phyloP scores from a whole-genome alignment of 1,140 invertebrate species.

The Calephelis virginiensis region DNA sequence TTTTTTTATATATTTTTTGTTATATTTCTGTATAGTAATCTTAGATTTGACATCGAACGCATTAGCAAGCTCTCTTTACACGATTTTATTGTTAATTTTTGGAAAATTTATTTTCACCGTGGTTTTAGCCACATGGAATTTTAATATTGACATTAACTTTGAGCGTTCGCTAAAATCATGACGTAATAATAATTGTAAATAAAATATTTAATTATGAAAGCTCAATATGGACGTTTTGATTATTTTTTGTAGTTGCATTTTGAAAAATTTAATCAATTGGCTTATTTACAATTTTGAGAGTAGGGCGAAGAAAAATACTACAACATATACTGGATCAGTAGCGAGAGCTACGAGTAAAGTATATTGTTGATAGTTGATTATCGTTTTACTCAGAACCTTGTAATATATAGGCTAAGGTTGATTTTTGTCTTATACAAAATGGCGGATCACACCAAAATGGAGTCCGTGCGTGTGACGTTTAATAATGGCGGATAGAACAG shows the following conservation, averaged over 20 bases:
- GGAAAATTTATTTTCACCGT: slow-evolving; percentile 15
- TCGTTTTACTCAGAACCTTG: slow-evolving; percentile 30
- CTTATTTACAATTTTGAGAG: slow-evolving; percentile 4
- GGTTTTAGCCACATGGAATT: slow-evolving; percentile 1
- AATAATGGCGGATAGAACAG: background rate
- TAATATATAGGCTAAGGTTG: slow-evolving; percentile 58
- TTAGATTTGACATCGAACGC: slow-evolving; percentile 16
- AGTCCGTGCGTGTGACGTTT: slow-evolving; percentile 14
- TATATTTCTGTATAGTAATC: slow-evolving; percentile 15
- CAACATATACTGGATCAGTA: slow-evolving; percentile 14
- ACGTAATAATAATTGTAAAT: slow-evolving; percentile 26
- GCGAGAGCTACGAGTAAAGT: slow-evolving; percentile 43
- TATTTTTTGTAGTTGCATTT: slow-evolving; percentile 24
- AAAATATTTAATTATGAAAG: slow-evolving; percentile 26
- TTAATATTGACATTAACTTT: slow-evolving; percentile 19
- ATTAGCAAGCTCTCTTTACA: slow-evolving; percentile 8
- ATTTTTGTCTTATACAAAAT: slow-evolving; percentile 23
- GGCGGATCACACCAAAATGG: slow-evolving; percentile 20
- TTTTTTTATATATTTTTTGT: slow-evolving; percentile 23
- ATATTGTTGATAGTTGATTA: slow-evolving; percentile 30
- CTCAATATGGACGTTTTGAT: slow-evolving; percentile 23
- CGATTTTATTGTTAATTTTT: slow-evolving; percentile 17
- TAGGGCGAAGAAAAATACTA: background rate
- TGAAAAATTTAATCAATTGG: slow-evolving; percentile 14
- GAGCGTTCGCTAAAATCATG: slow-evolving; percentile 14